Conservation (phyloP, 2,888 invertebrate genomes). For the Pseudococcus viburni region DNA sequence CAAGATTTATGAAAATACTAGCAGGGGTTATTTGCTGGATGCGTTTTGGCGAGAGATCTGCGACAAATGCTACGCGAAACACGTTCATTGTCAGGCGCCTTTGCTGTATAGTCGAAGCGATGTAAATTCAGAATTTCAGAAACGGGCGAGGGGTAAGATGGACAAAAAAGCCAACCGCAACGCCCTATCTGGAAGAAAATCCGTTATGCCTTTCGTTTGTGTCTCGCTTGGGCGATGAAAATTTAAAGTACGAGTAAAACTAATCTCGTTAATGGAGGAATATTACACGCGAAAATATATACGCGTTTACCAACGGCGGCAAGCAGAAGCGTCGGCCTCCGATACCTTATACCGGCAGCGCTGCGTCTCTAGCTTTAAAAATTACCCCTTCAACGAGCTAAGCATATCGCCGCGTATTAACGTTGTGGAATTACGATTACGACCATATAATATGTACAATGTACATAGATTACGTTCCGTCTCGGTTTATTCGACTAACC, state of each 20-base stretch:
- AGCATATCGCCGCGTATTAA: no score
- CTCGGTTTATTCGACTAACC: no score
- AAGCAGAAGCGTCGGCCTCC: no score
- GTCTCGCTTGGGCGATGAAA: conserved; percentile 11
- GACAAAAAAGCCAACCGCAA: neutral
- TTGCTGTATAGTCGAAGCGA: neutral
- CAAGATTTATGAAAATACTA: neutral
- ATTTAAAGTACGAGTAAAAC: conserved; percentile 14
- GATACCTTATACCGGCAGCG: no score
- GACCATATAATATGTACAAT: no score
- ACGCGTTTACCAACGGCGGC: neutral
- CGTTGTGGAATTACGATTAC: no score
- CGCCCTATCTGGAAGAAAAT: conserved; percentile 8
- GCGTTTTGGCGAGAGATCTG: neutral
- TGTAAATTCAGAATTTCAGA: neutral
- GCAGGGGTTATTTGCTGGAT: neutral
- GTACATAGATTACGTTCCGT: no score
- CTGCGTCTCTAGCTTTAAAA: no score
- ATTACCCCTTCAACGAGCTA: no score
- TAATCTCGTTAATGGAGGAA: conserved; percentile 44
- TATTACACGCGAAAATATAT: conserved; percentile 22
- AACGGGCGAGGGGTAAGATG: neutral
- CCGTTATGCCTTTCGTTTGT: neutral
- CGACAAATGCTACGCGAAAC: neutral
- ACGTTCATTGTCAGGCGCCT: neutral